These are phyloP conservation scores for Bergia puertoricense DNA, from an alignment of 92 coral and sea anemone species.

Conservation along the genomic window DNA sequence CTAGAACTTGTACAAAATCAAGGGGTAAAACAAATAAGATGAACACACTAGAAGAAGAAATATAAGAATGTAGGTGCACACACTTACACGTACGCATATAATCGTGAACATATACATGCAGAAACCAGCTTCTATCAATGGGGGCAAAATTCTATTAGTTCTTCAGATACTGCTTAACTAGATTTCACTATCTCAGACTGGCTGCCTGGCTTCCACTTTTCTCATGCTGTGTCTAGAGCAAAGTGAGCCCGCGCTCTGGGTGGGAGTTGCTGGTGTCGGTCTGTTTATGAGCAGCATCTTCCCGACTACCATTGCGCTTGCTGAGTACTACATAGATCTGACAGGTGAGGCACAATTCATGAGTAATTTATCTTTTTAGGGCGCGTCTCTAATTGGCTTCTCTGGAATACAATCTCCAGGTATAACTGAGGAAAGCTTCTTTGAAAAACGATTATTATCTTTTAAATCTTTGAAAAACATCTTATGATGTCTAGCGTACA, in stretches of 20 bases:
- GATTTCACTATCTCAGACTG: conserved; percentile 56
- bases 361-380: too few species aligned
- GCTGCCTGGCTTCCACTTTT: conserved; percentile 82
- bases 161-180: not conserved
- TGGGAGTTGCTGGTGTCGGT: conserved; percentile 93
- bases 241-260: conserved; percentile 86
- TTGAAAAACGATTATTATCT: too few species aligned
- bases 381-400: too few species aligned
- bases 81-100: not conserved
- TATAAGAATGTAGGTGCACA: not conserved
- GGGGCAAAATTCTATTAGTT: not conserved
- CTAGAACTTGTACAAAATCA: too few species aligned
- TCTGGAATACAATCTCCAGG: too few species aligned
- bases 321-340: conserved; percentile 92
- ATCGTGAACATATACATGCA: not conserved
- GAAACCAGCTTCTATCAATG: not conserved
- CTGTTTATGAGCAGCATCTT: conserved; percentile 98
- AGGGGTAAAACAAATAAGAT: not conserved
- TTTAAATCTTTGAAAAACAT: too few species aligned
- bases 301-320: conserved; percentile 96
- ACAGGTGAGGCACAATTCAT: conserved; percentile 66
- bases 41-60: not conserved
- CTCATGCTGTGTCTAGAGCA: conserved; percentile 86
- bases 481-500: too few species aligned
- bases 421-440: too few species aligned